Conservation (phyloP, 2,888 invertebrate species). For the Scaptomyza tumidula region DNA sequence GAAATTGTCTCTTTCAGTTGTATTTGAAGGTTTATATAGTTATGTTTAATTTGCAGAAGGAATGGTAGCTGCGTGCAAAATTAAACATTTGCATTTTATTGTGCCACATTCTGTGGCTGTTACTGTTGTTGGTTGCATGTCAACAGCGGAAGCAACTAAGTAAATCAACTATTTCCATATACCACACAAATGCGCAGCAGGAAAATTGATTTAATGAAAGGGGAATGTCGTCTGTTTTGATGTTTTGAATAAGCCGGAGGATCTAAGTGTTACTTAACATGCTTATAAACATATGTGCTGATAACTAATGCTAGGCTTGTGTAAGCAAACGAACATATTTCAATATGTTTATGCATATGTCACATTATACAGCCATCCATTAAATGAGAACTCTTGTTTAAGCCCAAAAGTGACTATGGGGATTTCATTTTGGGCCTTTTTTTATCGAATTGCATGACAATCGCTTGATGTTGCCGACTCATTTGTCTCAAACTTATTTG, state of each 20-base stretch:
- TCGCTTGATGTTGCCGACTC: slow-evolving; percentile 49
- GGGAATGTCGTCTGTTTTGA: slow-evolving; percentile 10
- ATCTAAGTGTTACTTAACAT: slow-evolving; percentile 17
- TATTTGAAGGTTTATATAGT: neutral
- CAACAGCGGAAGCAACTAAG: slow-evolving; percentile 71
- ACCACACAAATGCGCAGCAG: slow-evolving; percentile 54
- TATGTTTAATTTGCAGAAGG: slow-evolving; percentile 4
- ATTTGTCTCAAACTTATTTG: neutral
- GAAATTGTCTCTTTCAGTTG: no score
- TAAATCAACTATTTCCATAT: slow-evolving; percentile 70
- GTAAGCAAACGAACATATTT: slow-evolving; percentile 27
- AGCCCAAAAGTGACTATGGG: slow-evolving; percentile 29
- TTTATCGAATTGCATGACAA: slow-evolving; percentile 26
- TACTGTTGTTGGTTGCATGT: slow-evolving; percentile 61
- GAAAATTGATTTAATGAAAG: slow-evolving; percentile 34
- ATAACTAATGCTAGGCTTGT: slow-evolving; percentile 30
- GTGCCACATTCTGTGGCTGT: slow-evolving; percentile 30
- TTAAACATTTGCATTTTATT: slow-evolving; percentile 48
- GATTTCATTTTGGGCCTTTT: slow-evolving; percentile 36
- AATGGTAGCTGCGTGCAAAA: slow-evolving; percentile 41
- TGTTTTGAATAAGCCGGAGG: slow-evolving; percentile 19
- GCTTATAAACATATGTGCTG: slow-evolving; percentile 23
- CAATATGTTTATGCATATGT: slow-evolving; percentile 55
- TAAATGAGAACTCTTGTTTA: slow-evolving; percentile 41
- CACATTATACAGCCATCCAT: slow-evolving; percentile 57